Evolutionary conservation across 2,888 invertebrate species (phyloP), one percentile per base, ranked within the genome.

Genomic region (Leptinotarsa tumamoca): DNA sequence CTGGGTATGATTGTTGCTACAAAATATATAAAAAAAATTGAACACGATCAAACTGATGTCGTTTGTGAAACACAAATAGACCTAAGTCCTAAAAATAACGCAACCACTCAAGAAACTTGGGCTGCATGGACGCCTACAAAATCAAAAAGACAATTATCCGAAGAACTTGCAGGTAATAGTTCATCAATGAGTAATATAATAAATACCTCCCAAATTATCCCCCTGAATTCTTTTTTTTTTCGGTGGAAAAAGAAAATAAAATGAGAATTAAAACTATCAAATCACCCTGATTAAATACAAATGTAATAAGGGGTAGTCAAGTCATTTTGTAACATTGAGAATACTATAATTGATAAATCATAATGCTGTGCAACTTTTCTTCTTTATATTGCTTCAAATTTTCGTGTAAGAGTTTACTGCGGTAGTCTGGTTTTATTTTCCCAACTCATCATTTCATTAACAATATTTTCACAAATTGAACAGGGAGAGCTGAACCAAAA

Each of bases 401-500:
- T 54, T 54, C 54, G 18, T 54, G 54, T 4, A 54, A 54, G 54
- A 7, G 54, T 54, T 18, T 54, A 54, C 18, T 54, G 4, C 54
- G 7, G 17, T 54, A 54, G 54, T n/a, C 18, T 54, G 18, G n/a
- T 56, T 56, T n/a, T 10, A 21, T 21, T 56, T 56, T 56, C 21
- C n/a, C 18, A 56, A 56, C n/a, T 56, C 18, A n/a, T 56, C 54
- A 56, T 56, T 56, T 18, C 54, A 56, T 56, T n/a, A 56, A 17
- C 54, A 56, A 56, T 56, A 56, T 56, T 17, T 56, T 56, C 21
- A n/a, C 18, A 56, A 56, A 18, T 56, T n/a, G 5, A 56, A 56
- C 7, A 56, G 54, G 54, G 17, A 17, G n/a, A 56, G 54, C 17
- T 21, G 54, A 21, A 56, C 54, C 17, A 56, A 56, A 56, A 21